Percentiles rank a stretch among this genome's conserved stretches.
These are phyloP conservation scores for Palythoa grandiflora DNA, from an alignment of 92 coral and sea anemone species.

Conservation along the genomic window DNA sequence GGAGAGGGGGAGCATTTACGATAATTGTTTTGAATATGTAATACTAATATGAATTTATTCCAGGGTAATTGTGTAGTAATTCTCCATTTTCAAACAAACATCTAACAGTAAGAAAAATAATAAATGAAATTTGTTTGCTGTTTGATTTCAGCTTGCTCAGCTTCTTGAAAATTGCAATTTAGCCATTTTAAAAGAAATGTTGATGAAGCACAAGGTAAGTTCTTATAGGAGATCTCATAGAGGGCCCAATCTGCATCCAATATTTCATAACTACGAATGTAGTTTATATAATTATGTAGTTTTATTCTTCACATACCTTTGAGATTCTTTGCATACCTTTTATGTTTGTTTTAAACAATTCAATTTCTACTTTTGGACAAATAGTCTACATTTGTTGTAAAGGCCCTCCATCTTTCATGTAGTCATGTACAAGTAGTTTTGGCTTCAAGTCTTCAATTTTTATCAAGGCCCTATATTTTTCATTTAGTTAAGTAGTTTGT, in stretches of 20 bases:
- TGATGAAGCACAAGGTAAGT: neutral
- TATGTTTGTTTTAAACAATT: no score
- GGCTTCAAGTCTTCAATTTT: neutral
- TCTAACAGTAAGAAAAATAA: constrained; percentile 4
- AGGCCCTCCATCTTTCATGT: constrained; percentile 5
- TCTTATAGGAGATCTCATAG: neutral
- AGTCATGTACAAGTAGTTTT: neutral
- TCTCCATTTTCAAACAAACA: constrained; percentile 30
- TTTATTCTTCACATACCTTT: constrained; percentile 7
- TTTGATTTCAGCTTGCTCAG: constrained; percentile 12
- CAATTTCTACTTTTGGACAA: constrained; percentile 11
- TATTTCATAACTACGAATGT: neutral
- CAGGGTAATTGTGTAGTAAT: neutral
- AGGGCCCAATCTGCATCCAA: constrained; percentile 1
- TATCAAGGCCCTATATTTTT: neutral
- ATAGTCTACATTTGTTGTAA: neutral
- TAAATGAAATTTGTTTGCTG: constrained; percentile 21
- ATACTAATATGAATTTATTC: constrained; percentile 15
- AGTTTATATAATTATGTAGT: constrained; percentile 1
- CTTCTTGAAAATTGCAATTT: constrained; percentile 13
- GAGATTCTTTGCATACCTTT: neutral
- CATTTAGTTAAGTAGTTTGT: neutral
- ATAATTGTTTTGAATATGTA: constrained; percentile 4
- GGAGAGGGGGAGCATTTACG: constrained; percentile 19
- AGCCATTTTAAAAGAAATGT: neutral